Percentiles rank a stretch among this genome's conserved stretches.
phyloP scores from a whole-genome alignment of 2,113 vertebrate genomes.

The Antigone vipio region DNA sequence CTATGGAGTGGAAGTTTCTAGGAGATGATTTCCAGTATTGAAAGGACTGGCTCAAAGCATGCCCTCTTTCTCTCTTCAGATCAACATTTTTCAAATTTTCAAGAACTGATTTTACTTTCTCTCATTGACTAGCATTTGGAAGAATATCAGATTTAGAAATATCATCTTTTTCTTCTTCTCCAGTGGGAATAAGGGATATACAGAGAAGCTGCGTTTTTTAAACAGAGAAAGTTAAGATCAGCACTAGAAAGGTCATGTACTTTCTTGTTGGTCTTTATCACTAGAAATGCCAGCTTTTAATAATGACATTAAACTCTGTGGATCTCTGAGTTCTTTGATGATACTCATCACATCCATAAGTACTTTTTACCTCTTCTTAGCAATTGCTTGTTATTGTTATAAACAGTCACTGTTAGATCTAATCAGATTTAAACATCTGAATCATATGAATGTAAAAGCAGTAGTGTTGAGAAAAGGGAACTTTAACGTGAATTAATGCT shows the following conservation, averaged over 20 bases:
- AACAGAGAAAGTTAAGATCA: background rate
- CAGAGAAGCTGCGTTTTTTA: background rate
- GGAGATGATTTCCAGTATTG: background rate
- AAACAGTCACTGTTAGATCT: background rate
- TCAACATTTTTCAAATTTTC: background rate
- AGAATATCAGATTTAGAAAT: background rate
- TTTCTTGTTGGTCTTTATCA: background rate
- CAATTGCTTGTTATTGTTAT: background rate
- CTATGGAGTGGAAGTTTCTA: background rate
- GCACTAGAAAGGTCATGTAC: background rate
- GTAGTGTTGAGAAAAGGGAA: background rate
- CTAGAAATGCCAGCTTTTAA: background rate
- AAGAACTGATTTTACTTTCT: background rate
- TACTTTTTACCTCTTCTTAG: background rate
- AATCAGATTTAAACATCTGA: background rate
- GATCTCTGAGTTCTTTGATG: background rate
- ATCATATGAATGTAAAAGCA: background rate
- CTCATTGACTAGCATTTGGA: background rate
- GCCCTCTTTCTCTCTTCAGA: background rate
- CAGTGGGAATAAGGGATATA: background rate
- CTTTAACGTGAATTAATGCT: background rate
- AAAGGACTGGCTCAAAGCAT: background rate
- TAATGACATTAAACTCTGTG: background rate
- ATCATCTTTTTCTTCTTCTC: background rate
- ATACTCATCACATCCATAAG: background rate